Evolutionary conservation across 2,113 vertebrate species (phyloP).

Genomic region (Xyliphius kryptos): DNA sequence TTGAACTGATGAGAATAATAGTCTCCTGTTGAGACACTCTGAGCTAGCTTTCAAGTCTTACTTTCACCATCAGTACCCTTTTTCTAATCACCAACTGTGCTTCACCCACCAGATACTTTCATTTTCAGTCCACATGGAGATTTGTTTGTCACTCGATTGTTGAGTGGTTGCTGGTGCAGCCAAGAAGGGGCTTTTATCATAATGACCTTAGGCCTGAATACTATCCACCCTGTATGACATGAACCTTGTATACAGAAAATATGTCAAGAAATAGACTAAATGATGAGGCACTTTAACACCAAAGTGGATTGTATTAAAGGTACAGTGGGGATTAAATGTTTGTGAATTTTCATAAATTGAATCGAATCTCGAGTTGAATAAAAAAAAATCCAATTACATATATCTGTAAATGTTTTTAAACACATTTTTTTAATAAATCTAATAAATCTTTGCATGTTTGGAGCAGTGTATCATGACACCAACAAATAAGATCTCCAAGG

Average conservation of each 20-base stretch:
- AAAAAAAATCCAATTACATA: too few relatives aligned
- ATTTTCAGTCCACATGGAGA: background rate
- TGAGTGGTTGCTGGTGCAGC: constrained; percentile 30
- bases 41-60: too few relatives aligned
- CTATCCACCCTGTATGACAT: constrained; percentile 20
- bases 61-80: constrained; percentile 37
- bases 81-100: constrained; percentile 23
- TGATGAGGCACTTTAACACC: constrained; percentile 24
- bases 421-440: too few relatives aligned
- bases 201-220: constrained; percentile 31
- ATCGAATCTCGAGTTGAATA: too few relatives aligned
- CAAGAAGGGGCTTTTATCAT: constrained; percentile 27
- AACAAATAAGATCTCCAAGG: too few relatives aligned
- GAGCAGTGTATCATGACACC: too few relatives aligned
- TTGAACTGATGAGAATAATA: constrained; percentile 42
- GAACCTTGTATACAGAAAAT: constrained; percentile 12
- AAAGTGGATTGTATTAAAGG: too few relatives aligned
- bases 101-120: constrained; percentile 19
- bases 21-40: constrained; percentile 36
- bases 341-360: too few relatives aligned
- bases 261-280: constrained; percentile 14
- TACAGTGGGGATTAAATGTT: too few relatives aligned
- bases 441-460: too few relatives aligned
- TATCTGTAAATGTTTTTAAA: too few relatives aligned
- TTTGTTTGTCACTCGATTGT: constrained; percentile 28